These are phyloP conservation scores for Himalopsyche phryganea DNA, from an alignment of 1,140 invertebrate genomes.

Conservation along the genomic window DNA sequence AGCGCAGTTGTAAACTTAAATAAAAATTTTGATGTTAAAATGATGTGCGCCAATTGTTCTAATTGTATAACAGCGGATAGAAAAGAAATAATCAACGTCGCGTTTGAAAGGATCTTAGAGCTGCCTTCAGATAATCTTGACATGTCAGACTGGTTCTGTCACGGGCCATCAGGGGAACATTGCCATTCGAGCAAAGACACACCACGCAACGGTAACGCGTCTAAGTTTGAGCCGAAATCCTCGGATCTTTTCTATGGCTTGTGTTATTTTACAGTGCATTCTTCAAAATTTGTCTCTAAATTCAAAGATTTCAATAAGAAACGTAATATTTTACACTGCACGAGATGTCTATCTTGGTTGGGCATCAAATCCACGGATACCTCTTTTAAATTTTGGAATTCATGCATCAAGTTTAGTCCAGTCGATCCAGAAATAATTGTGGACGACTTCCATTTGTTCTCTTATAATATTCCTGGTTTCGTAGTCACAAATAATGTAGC, in stretches of 20 bases:
- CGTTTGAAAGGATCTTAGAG: constrained; percentile 54
- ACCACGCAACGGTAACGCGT: constrained; percentile 10
- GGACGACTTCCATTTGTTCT: constrained; percentile 38
- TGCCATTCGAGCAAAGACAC: constrained; percentile 21
- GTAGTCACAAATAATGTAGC: constrained; percentile 18
- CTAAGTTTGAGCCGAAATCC: constrained; percentile 39
- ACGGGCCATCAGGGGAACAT: constrained; percentile 36
- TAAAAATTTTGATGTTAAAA: constrained; percentile 38
- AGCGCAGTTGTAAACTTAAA: constrained; percentile 42
- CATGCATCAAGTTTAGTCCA: constrained; percentile 43
- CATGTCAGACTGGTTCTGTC: constrained; percentile 57
- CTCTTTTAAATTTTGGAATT: constrained; percentile 47
- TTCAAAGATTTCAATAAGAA: constrained; percentile 45
- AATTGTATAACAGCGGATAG: constrained; percentile 40
- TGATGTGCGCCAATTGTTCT: constrained; percentile 53
- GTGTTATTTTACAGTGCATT: constrained; percentile 51
- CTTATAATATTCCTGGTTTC: constrained; percentile 29
- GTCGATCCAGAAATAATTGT: constrained; percentile 24
- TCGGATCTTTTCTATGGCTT: constrained; percentile 53
- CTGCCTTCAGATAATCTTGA: constrained; percentile 54
- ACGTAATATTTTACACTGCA: constrained; percentile 50
- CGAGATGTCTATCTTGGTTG: constrained; percentile 53
- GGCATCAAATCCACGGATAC: constrained; percentile 45
- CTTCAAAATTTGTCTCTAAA: constrained; percentile 40
- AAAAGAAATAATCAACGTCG: constrained; percentile 32